A percentile compares a stretch with the other conserved stretches of the same genome.
Conservation (phyloP, 2,888 invertebrate genomes). For the Lymantria dispar region DNA sequence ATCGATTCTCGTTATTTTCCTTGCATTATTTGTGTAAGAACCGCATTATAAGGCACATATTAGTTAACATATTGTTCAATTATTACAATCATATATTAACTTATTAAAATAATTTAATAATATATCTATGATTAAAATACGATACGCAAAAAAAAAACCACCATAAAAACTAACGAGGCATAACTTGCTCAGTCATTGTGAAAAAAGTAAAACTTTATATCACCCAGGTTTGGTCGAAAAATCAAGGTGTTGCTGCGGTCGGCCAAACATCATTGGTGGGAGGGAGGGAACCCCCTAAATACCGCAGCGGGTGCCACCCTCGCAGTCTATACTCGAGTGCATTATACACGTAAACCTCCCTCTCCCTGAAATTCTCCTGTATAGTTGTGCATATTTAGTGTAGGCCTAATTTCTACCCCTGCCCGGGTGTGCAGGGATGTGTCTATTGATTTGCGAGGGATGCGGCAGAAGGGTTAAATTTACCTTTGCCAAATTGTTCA, state of each 20-base stretch:
- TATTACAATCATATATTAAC: no score
- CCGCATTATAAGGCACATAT: no score
- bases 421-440: conserved; percentile 48
- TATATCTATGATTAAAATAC: no score
- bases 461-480: conserved; percentile 59
- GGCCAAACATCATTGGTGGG: conserved; percentile 32
- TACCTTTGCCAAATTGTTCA: conserved; percentile 54
- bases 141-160: conserved; percentile 5
- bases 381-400: conserved; percentile 71
- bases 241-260: conserved; percentile 62
- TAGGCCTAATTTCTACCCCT: conserved; percentile 57
- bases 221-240: conserved; percentile 58
- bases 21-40: no score
- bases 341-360: conserved; percentile 67
- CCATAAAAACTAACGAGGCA: conserved; percentile 26
- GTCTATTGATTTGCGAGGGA: conserved; percentile 55
- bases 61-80: no score
- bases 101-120: no score
- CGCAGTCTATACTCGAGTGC: conserved; percentile 67
- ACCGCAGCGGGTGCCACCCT: conserved; percentile 38
- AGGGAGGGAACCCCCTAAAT: conserved; percentile 32
- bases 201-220: conserved; percentile 26
- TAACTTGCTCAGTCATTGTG: conserved; percentile 16
- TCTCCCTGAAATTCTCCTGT: conserved; percentile 49
- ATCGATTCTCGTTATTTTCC: no score